A percentile compares a stretch with the other conserved stretches of the same genome.
phyloP scores from a whole-genome alignment of 2,113 vertebrate species.

The Misgurnus mizolepis region DNA sequence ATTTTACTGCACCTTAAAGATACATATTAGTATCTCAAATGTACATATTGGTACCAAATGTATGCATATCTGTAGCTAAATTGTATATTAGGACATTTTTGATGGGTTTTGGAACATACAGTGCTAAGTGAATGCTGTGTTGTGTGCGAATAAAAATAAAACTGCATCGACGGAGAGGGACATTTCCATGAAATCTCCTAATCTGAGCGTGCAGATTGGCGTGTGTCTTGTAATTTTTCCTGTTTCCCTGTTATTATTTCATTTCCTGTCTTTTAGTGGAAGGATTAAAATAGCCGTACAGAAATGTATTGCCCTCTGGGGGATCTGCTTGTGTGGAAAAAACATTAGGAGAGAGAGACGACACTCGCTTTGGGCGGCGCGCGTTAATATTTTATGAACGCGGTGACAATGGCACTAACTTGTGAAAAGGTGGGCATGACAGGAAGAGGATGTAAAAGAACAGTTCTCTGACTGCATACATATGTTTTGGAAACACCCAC shows the following conservation, averaged over 20 bases:
- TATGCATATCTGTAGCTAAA: no score
- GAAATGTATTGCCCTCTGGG: slow-evolving; percentile 73
- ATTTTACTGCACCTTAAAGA: no score
- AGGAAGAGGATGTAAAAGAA: slow-evolving; percentile 20
- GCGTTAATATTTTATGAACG: slow-evolving; percentile 60
- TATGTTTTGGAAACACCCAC: slow-evolving; percentile 36
- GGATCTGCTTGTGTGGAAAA: slow-evolving; percentile 67
- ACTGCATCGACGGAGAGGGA: slow-evolving; percentile 28
- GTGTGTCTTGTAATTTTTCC: slow-evolving; percentile 57
- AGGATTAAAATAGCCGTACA: slow-evolving; percentile 72
- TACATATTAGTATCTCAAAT: no score
- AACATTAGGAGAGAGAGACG: slow-evolving; percentile 65
- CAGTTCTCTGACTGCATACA: neutral
- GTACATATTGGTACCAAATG: no score
- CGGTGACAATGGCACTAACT: slow-evolving; percentile 57
- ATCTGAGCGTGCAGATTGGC: slow-evolving; percentile 45
- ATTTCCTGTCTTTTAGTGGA: slow-evolving; percentile 71
- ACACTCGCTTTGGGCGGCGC: slow-evolving; percentile 44
- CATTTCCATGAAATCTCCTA: slow-evolving; percentile 44
- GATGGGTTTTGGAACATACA: neutral
- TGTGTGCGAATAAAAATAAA: slow-evolving; percentile 40
- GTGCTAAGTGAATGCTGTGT: neutral
- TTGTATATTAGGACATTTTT: neutral
- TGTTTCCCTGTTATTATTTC: slow-evolving; percentile 71
- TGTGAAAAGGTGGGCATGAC: slow-evolving; percentile 39